Percentiles rank a stretch among this genome's conserved stretches.
Evolutionary conservation across 1,140 invertebrate genomes (phyloP).

Genomic region (Calliphora vicina): DNA sequence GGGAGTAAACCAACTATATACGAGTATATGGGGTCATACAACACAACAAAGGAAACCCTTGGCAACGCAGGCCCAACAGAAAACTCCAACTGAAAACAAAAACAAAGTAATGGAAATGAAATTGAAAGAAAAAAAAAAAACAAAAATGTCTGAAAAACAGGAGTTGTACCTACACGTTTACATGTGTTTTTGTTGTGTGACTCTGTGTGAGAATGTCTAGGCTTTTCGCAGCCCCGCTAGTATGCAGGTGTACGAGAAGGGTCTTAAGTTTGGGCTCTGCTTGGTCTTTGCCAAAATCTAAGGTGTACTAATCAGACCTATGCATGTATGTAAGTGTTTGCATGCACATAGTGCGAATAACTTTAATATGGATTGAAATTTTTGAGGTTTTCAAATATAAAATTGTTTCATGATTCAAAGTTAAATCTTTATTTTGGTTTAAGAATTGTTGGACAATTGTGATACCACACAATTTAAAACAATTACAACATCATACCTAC

Average conservation of each 20-base stretch:
- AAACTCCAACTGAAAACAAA: neutral
- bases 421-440: no score
- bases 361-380: no score
- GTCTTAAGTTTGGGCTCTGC: neutral
- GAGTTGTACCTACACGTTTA: neutral
- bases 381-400: no score
- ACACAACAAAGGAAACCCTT: conserved; percentile 61
- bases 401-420: no score
- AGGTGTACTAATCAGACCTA: neutral
- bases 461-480: no score
- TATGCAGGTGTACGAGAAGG: neutral
- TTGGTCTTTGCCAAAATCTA: neutral
- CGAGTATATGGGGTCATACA: neutral
- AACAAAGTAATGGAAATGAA: conserved; percentile 36
- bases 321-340: neutral
- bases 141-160: conserved; percentile 17
- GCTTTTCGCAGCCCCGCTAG: neutral
- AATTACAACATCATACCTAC: no score
- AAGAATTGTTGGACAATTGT: no score
- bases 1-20: no score
- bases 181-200: neutral
- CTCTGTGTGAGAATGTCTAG: neutral
- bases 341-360: no score
- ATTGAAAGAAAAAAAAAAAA: conserved; percentile 24
- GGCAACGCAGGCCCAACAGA: conserved; percentile 50